A percentile compares a stretch with the other conserved stretches of the same genome.
These are phyloP conservation scores for Melanerpes aurifrons DNA, from an alignment of 2,113 vertebrate genomes.

Conservation along the genomic window DNA sequence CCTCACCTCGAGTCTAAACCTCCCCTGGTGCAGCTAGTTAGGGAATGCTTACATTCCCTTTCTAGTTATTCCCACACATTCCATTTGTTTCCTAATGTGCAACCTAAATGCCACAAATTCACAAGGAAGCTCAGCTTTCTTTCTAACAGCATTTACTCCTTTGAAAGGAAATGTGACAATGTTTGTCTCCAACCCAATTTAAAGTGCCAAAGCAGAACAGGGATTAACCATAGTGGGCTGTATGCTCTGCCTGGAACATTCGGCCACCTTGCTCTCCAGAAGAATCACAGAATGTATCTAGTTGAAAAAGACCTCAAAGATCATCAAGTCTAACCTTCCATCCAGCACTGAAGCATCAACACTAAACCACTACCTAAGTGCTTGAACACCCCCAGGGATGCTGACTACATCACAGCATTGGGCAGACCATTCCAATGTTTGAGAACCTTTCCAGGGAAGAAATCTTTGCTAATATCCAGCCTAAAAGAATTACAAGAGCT, in stretches of 20 bases:
- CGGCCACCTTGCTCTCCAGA: not conserved
- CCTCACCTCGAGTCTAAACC: no score
- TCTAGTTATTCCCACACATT: not conserved
- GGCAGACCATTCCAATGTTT: no score
- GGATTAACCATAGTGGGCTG: rapidly evolving
- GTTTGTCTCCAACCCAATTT: not conserved
- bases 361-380: no score
- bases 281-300: not conserved
- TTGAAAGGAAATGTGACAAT: not conserved
- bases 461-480: no score
- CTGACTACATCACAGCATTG: no score
- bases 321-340: no score
- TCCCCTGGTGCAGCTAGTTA: no score
- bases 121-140: not conserved
- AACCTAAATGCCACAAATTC: not conserved
- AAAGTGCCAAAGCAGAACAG: not conserved
- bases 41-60: not conserved
- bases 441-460: no score
- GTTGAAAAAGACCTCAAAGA: no score
- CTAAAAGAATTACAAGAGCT: not conserved
- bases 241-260: not conserved
- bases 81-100: not conserved
- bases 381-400: no score
- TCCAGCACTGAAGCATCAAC: no score
- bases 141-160: not conserved